These are phyloP conservation scores for Drosophila malerkotliana DNA, from an alignment of 1,140 invertebrate genomes.

Conservation along the genomic window DNA sequence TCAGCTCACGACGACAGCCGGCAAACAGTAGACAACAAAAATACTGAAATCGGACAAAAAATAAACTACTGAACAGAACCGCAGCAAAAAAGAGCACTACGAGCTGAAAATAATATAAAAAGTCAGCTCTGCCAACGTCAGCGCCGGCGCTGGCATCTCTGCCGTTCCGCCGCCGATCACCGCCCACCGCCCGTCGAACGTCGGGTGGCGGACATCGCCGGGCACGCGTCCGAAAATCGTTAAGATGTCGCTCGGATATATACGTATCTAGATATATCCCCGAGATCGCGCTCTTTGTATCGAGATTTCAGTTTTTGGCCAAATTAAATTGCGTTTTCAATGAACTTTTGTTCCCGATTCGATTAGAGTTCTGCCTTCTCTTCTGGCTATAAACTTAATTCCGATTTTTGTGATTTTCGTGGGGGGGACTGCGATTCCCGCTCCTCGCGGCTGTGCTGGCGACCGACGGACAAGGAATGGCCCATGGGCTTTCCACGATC, in stretches of 20 bases:
- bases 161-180: background rate
- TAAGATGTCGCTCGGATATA: conserved; percentile 8
- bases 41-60: conserved; percentile 5
- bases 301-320: conserved; percentile 31
- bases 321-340: conserved; percentile 63
- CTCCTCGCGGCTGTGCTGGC: conserved; percentile 51
- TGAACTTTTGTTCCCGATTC: conserved; percentile 50
- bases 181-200: conserved; percentile 16
- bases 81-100: conserved; percentile 27
- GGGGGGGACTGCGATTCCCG: conserved; percentile 47
- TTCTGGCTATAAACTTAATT: background rate
- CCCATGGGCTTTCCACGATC: conserved; percentile 48
- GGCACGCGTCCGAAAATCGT: conserved; percentile 41
- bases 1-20: conserved; percentile 59
- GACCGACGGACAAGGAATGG: conserved; percentile 74
- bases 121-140: conserved; percentile 10
- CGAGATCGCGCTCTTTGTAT: conserved; percentile 8
- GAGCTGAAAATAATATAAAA: conserved; percentile 41
- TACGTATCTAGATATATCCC: conserved; percentile 15
- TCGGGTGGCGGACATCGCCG: conserved; percentile 1
- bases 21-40: conserved; percentile 49
- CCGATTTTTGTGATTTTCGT: conserved; percentile 7
- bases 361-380: background rate
- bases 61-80: background rate
- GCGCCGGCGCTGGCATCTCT: conserved; percentile 19